Evolutionary conservation across 2,113 vertebrate species (phyloP).

Genomic region (Daubentonia madagascariensis): DNA sequence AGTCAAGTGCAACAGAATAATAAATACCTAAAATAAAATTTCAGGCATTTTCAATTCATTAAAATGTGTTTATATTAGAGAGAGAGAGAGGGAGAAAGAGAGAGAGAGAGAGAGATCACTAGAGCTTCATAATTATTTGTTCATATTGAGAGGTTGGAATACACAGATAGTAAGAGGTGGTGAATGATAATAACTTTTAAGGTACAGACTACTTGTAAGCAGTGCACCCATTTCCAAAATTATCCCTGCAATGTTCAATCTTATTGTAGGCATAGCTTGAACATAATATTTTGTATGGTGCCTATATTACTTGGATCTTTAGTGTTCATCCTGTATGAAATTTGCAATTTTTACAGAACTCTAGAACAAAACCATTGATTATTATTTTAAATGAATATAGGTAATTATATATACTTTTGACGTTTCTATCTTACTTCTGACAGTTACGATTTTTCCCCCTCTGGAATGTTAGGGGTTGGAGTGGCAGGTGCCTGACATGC

Average conservation of each 20-base stretch:
- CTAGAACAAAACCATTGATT: constrained; percentile 39
- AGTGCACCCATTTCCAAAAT: background rate
- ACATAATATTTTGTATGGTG: background rate
- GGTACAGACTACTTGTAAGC: background rate
- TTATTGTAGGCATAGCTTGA: background rate
- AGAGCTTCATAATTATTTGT: background rate
- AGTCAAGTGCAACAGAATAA: background rate
- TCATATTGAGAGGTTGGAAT: background rate
- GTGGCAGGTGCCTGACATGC: background rate
- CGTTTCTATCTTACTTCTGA: constrained; percentile 30
- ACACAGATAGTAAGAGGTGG: background rate
- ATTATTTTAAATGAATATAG: constrained; percentile 37
- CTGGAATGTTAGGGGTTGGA: background rate
- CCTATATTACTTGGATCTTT: background rate
- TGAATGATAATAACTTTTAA: background rate
- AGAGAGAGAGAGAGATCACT: background rate
- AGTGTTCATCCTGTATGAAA: background rate
- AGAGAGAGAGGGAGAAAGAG: background rate
- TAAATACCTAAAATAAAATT: background rate
- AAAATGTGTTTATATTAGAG: background rate
- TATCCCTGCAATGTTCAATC: background rate
- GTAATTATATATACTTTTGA: constrained; percentile 18
- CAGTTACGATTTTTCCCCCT: background rate
- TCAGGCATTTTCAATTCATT: background rate
- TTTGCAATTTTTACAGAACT: constrained; percentile 32